Base-by-base conservation (phyloP, 2,113 vertebrate genomes). In the Pygoscelis adeliae region DNA sequence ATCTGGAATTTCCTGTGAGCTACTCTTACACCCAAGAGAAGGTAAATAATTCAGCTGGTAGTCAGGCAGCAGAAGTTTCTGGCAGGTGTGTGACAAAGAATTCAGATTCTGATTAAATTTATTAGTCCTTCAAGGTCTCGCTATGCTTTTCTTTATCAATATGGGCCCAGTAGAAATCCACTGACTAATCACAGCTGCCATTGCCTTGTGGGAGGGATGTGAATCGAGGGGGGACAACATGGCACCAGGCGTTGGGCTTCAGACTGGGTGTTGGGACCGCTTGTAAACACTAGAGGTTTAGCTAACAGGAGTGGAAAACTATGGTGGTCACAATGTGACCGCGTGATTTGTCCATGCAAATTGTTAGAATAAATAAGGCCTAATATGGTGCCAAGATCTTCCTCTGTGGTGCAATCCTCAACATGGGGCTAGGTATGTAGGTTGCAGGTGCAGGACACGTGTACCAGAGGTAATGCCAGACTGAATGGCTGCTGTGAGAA, bases 371-470 rank as follows among this genome's bases (percentile, higher is more conserved):
- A 66, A 50, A 72, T 52, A 67, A 58, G 36, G 21, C 22, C 52
- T 69, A 46, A 29, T 65, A 50, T 11, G 9, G 15, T 27, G 50
- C 52, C 11, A 73, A 16, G 18, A 44, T 73, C 44, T 73, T 72
- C n/a, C 22, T 46, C 7, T 55, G 2, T 27, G 8, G 22, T 62
- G 17, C 1, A 0, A 46, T 59, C 12, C 9, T 83, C 59, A n/a
- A 0, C 0, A 2, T 27, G 19, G 4, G 18, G 15, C 46, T 55
- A 40, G 6, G 21, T 32, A 76, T 2, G 6, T 34, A 44, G 32
- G 13, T 36, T 58, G 4, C 22, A 36, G 17, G 44, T 69, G 14
- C 17, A 42, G 30, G 38, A 47, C 25, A 13, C 1, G 1, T 17
- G 9, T n/a, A 65, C 38, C 32, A 65, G 18, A 53, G 21, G 56